These are phyloP conservation scores for Trichogramma evanescens DNA, from an alignment of 2,888 invertebrate species.

Conservation along the genomic window DNA sequence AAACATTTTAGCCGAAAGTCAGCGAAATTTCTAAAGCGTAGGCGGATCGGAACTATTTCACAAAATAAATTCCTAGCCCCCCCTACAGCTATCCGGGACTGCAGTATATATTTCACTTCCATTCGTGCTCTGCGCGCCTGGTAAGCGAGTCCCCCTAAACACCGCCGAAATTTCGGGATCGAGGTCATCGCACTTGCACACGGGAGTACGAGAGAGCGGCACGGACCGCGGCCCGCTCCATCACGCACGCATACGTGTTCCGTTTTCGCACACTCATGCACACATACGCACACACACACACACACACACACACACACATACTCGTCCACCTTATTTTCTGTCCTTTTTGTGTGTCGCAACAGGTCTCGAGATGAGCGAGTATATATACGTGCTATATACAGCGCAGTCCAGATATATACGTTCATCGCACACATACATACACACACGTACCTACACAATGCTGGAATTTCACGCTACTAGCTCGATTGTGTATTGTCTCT, in stretches of 20 bases:
- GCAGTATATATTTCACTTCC: not conserved
- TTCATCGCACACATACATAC: too few relatives aligned
- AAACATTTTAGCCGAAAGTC: too few relatives aligned
- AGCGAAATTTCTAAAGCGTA: too few relatives aligned
- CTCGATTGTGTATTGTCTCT: too few relatives aligned
- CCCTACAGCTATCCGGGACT: too few relatives aligned
- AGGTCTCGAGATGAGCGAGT: not conserved
- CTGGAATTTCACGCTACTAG: too few relatives aligned
- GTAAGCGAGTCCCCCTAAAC: conserved; percentile 37
- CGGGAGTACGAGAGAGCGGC: not conserved
- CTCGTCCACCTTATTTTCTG: not conserved
- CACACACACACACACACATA: not conserved
- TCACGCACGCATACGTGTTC: not conserved
- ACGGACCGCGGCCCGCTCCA: not conserved
- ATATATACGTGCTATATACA: too few relatives aligned
- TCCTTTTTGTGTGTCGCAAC: not conserved
- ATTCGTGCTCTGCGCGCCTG: conserved; percentile 28
- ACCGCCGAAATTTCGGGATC: conserved; percentile 35
- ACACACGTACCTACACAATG: too few relatives aligned
- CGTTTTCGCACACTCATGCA: not conserved
- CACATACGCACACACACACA: not conserved
- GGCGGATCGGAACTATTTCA: too few relatives aligned
- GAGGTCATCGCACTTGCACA: conserved; percentile 11
- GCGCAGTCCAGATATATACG: too few relatives aligned
- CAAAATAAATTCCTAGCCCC: too few relatives aligned